These are phyloP conservation scores for Patella depressa DNA, from an alignment of 2,888 invertebrate species.

Conservation along the genomic window DNA sequence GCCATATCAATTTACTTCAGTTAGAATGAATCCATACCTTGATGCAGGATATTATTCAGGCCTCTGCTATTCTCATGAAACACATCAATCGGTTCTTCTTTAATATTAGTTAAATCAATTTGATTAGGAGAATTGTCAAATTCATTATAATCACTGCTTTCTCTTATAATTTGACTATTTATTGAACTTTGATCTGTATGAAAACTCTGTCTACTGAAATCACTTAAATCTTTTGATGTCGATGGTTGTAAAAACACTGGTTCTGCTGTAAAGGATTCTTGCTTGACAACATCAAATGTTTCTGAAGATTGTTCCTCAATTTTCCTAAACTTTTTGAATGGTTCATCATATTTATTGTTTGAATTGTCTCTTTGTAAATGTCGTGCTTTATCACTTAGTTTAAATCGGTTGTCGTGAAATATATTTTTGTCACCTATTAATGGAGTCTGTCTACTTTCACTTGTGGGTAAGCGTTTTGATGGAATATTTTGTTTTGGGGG, in stretches of 20 bases:
- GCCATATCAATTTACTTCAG: neutral
- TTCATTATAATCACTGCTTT: neutral
- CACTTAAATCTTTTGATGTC: neutral
- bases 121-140: neutral
- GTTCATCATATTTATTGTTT: neutral
- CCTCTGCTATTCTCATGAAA: neutral
- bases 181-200: neutral
- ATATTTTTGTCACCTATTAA: too few relatives aligned
- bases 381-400: neutral
- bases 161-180: neutral
- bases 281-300: neutral
- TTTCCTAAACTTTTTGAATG: neutral
- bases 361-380: neutral
- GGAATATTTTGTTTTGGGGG: neutral
- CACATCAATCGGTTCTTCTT: constrained; percentile 1
- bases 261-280: constrained; percentile 10
- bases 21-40: neutral
- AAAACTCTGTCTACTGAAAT: neutral
- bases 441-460: too few relatives aligned
- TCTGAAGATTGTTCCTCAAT: neutral
- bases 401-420: neutral
- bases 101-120: constrained; percentile 2
- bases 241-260: constrained; percentile 2
- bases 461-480: too few relatives aligned
- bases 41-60: neutral